Conservation (phyloP, 2,888 invertebrate species). For the Noctuana brunneofusca region DNA sequence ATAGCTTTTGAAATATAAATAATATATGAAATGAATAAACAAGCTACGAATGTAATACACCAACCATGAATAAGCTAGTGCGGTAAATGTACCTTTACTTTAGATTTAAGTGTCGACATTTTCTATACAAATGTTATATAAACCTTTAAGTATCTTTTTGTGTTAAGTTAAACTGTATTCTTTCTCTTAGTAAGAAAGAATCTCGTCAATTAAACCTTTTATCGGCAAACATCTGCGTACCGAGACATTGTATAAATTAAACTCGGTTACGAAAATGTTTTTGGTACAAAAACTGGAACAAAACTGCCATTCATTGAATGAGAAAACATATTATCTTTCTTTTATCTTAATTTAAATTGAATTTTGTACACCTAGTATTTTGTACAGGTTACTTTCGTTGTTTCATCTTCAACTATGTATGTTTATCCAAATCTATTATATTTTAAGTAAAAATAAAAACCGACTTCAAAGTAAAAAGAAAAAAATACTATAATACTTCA, state of each 20-base stretch:
- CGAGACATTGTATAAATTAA: slow-evolving; percentile 64
- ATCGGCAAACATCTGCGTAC: slow-evolving; percentile 74
- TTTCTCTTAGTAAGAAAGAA: slow-evolving; percentile 4
- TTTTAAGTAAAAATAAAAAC: no score
- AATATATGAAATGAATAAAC: not conserved
- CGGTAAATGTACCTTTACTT: not conserved
- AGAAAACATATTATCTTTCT: slow-evolving; percentile 48
- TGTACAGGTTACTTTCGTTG: no score
- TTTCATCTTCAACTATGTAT: no score
- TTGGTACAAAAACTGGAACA: slow-evolving; percentile 61
- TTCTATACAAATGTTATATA: not conserved
- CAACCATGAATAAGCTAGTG: not conserved
- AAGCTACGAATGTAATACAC: no score
- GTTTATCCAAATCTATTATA: no score
- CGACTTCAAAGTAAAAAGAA: no score
- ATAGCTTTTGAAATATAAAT: not conserved
- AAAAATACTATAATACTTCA: no score
- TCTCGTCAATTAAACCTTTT: slow-evolving; percentile 44
- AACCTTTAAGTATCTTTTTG: not conserved
- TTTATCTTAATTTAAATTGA: slow-evolving; percentile 43
- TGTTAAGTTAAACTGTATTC: not conserved
- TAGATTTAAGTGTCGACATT: not conserved
- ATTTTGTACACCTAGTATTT: slow-evolving; percentile 30
- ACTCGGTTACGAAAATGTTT: slow-evolving; percentile 60
- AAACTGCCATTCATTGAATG: slow-evolving; percentile 52